Conservation (phyloP, 1,140 invertebrate species). For the Drosophila busckii region DNA sequence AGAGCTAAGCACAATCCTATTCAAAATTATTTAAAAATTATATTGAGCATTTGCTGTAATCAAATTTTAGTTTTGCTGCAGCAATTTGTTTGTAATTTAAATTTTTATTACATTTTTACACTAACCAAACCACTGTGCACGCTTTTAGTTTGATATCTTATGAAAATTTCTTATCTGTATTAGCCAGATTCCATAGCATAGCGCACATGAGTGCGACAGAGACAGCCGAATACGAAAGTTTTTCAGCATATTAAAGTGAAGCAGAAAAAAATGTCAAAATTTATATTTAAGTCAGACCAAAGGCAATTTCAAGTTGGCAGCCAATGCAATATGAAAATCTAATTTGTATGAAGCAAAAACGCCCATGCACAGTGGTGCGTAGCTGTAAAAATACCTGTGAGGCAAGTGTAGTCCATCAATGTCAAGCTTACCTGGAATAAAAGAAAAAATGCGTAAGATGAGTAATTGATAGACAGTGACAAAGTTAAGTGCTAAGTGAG, state of each 20-base stretch:
- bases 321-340: slow-evolving; percentile 39
- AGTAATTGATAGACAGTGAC: slow-evolving; percentile 33
- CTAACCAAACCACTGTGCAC: slow-evolving; percentile 3
- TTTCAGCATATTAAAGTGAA: no score
- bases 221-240: slow-evolving; percentile 2
- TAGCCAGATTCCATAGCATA: neutral
- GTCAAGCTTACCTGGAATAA: slow-evolving; percentile 67
- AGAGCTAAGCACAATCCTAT: no score
- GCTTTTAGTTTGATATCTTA: slow-evolving; percentile 13
- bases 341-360: slow-evolving; percentile 46
- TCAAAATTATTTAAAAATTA: no score
- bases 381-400: neutral
- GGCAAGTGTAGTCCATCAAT: slow-evolving; percentile 60
- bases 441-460: slow-evolving; percentile 6
- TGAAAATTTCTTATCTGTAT: slow-evolving; percentile 9
- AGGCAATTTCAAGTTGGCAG: neutral
- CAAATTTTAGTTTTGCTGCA: neutral
- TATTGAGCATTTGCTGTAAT: no score
- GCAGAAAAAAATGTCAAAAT: no score
- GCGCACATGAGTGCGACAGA: neutral
- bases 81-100: no score
- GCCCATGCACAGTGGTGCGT: slow-evolving; percentile 21
- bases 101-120: neutral
- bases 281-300: neutral
- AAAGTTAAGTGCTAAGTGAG: slow-evolving; percentile 49